Base-by-base conservation (phyloP, 2,797 vertebrate genomes). In the Astyanax mexicanus region DNA sequence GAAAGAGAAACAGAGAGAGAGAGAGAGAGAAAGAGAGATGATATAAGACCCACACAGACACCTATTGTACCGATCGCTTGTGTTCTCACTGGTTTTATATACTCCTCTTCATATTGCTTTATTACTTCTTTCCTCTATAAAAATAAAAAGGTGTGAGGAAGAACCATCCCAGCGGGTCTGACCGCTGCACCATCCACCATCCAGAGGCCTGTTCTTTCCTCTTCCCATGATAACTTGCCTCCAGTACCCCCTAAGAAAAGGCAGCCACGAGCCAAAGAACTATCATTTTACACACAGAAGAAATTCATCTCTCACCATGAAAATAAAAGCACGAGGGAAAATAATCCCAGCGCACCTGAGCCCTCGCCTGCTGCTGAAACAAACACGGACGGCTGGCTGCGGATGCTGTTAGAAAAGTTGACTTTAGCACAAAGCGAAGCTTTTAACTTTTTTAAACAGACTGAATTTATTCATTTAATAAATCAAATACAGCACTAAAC, bases 1-100 rank as follows among this genome's bases (percentile, higher is more conserved):
- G 29, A 57, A 25, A 37, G 32, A 61, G 45, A 54, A 45, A 67
- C 49, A 42, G 42, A 19, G 54, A 68, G 65, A 65, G n/a, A 54
- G 11, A 54, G n/a, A 32, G 37, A 13, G 25, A 57, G 27, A 57
- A 27, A 57, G 23, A 54, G n/a, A 44, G 37, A 13, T n/a, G 12
- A 79, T 58, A 15, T 32, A 51, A 32, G 37, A 25, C 61, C 38
- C 12, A 42, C 19, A 7, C 38, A 44, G 61, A 23, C 25, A 37
- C 54, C 12, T 70, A 69, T 15, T 25, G 27, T 32, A 19, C 21
- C 29, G 47, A 21, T 52, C 8, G 6, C 19, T 54, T 52, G 47
- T 15, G 13, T 21, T 52, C 49, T 69, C 32, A 13, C 29, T 25
- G 32, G 19, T 40, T 32, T 52, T 38, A 40, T 38, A 54, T 54